These are phyloP conservation scores for Phortica okadai DNA, from an alignment of 2,888 invertebrate species.

Conservation along the genomic window DNA sequence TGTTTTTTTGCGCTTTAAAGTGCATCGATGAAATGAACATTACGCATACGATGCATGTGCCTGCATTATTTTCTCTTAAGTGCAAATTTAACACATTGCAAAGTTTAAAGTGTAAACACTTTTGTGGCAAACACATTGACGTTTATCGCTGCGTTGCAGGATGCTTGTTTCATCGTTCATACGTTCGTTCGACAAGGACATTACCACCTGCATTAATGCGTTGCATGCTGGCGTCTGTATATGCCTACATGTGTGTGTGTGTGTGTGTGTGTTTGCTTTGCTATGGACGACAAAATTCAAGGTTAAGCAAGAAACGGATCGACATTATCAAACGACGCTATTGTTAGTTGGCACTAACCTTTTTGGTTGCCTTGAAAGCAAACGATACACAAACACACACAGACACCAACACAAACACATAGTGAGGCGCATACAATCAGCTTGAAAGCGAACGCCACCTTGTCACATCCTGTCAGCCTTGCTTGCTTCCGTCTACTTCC, in stretches of 20 bases:
- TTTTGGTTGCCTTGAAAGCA: constrained; percentile 25
- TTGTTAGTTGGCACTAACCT: constrained; percentile 24
- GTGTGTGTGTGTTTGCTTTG: constrained; percentile 31
- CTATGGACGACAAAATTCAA: constrained; percentile 23
- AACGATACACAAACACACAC: not conserved
- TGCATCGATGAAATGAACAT: constrained; percentile 31
- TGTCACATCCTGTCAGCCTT: constrained; percentile 19
- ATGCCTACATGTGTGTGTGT: constrained; percentile 33
- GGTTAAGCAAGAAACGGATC: constrained; percentile 2
- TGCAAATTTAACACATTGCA: constrained; percentile 6
- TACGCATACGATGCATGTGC: constrained; percentile 59
- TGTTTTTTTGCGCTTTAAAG: not conserved
- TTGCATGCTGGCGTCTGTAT: constrained; percentile 48
- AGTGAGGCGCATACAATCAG: too few relatives aligned
- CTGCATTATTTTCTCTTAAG: not conserved
- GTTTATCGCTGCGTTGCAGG: constrained; percentile 11
- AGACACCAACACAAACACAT: not conserved
- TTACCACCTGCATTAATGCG: constrained; percentile 29
- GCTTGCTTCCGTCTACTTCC: constrained; percentile 28
- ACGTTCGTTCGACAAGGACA: constrained; percentile 14
- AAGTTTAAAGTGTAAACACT: constrained; percentile 19
- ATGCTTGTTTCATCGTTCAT: not conserved
- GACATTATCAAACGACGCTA: constrained; percentile 11
- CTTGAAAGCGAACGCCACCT: too few relatives aligned
- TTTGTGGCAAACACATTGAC: not conserved